phyloP scores from a whole-genome alignment of 2,797 vertebrate genomes.

The Triplophysa bombifrons region DNA sequence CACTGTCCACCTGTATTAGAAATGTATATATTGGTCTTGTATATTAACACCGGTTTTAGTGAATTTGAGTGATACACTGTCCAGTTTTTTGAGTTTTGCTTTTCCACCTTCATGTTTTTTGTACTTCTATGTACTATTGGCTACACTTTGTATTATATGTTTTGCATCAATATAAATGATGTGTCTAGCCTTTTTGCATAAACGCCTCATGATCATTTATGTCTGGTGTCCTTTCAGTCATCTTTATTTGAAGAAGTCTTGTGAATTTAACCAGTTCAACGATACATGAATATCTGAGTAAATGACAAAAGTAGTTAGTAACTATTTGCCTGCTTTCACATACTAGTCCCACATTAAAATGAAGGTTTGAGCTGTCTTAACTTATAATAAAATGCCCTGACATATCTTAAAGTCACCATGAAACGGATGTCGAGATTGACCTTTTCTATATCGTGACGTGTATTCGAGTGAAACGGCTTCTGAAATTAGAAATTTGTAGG shows the following conservation, averaged over 20 bases:
- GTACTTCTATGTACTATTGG: not conserved
- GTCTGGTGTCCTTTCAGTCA: not conserved
- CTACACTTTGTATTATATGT: not conserved
- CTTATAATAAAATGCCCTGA: too few species aligned
- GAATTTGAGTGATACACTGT: not conserved
- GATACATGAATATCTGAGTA: too few species aligned
- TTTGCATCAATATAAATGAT: conserved; percentile 5
- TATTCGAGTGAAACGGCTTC: too few species aligned
- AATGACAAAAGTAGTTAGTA: too few species aligned
- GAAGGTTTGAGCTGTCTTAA: too few species aligned
- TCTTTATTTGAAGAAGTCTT: not conserved
- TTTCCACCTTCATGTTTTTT: not conserved
- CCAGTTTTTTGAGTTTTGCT: not conserved
- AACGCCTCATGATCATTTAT: not conserved
- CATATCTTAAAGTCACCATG: too few species aligned
- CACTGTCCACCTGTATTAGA: not conserved
- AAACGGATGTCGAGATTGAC: too few species aligned
- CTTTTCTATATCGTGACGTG: too few species aligned
- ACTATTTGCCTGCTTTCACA: too few species aligned
- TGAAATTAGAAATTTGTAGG: too few species aligned
- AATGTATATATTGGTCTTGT: not conserved
- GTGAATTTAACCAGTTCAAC: too few species aligned
- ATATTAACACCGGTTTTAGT: not conserved
- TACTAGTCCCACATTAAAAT: too few species aligned
- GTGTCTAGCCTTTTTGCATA: conserved; percentile 17